Percentiles rank a stretch among this genome's conserved stretches.
Conservation (phyloP, 1,140 invertebrate species). For the Drosophila sulfurigaster region DNA sequence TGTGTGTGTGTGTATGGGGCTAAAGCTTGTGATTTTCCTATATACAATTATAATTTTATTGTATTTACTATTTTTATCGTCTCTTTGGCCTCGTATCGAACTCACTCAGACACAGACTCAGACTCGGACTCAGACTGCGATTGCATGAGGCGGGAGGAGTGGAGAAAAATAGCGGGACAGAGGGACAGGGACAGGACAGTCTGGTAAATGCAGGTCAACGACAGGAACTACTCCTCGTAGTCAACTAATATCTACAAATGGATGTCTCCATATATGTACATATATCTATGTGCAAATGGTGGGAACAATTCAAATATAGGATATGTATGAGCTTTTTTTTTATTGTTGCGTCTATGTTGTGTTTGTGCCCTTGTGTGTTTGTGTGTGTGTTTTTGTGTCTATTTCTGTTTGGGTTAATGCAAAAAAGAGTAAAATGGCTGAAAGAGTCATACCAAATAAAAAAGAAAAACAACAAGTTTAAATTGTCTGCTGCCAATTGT, state of each 20-base stretch:
- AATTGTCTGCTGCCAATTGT: slow-evolving; percentile 53
- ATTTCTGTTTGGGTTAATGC: slow-evolving; percentile 71
- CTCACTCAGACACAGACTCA: slow-evolving; percentile 65
- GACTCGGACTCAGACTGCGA: slow-evolving; percentile 35
- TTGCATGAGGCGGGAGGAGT: slow-evolving; percentile 22
- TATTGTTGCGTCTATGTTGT: slow-evolving; percentile 1
- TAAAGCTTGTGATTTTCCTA: slow-evolving; percentile 79
- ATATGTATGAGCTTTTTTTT: slow-evolving; percentile 30
- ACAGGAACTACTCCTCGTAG: slow-evolving; percentile 77
- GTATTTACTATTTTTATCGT: slow-evolving; percentile 84
- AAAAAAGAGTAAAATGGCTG: slow-evolving; percentile 73
- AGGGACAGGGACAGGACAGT: slow-evolving; percentile 41
- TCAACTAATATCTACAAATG: slow-evolving; percentile 37
- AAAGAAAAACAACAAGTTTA: slow-evolving; percentile 77
- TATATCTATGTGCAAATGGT: slow-evolving; percentile 19
- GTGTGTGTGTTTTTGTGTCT: slow-evolving; percentile 30
- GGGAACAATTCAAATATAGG: slow-evolving; percentile 23
- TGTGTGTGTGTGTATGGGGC: slow-evolving; percentile 34
- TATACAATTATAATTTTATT: slow-evolving; percentile 84
- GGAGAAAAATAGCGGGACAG: neutral
- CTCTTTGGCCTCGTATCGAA: slow-evolving; percentile 80
- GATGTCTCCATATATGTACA: neutral
- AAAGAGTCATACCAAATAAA: slow-evolving; percentile 63
- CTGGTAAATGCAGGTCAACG: slow-evolving; percentile 83
- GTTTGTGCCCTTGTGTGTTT: slow-evolving; percentile 21